Conservation (phyloP, 2,797 vertebrate genomes). For the Manis javanica region DNA sequence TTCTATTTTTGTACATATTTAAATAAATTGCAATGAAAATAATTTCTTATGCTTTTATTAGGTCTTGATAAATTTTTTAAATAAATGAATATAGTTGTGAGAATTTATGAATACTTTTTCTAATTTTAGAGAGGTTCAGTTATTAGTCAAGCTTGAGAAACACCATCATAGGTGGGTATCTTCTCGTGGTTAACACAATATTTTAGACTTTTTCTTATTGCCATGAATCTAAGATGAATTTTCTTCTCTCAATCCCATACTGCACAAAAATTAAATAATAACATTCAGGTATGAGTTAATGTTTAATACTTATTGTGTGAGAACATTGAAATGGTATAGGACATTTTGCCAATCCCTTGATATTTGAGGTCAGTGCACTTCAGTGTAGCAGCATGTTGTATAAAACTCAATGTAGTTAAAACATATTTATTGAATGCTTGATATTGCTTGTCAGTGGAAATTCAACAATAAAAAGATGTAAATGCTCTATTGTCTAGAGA, state of each 20-base stretch:
- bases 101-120: background rate
- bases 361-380: background rate
- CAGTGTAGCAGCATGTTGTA: background rate
- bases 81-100: background rate
- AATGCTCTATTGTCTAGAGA: background rate
- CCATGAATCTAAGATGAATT: background rate
- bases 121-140: background rate
- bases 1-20: background rate
- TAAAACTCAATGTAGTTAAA: background rate
- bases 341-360: background rate
- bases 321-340: background rate
- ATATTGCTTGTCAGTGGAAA: background rate
- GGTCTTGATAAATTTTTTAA: background rate
- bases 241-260: background rate
- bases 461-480: background rate
- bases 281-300: background rate
- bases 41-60: background rate
- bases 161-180: background rate
- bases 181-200: background rate
- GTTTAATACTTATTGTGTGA: background rate
- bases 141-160: background rate
- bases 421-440: background rate
- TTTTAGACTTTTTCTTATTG: background rate
- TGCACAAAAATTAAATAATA: background rate
- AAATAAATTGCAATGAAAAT: background rate